Conservation (phyloP, 1,140 invertebrate genomes). For the Tetranychus cinnabarinus region DNA sequence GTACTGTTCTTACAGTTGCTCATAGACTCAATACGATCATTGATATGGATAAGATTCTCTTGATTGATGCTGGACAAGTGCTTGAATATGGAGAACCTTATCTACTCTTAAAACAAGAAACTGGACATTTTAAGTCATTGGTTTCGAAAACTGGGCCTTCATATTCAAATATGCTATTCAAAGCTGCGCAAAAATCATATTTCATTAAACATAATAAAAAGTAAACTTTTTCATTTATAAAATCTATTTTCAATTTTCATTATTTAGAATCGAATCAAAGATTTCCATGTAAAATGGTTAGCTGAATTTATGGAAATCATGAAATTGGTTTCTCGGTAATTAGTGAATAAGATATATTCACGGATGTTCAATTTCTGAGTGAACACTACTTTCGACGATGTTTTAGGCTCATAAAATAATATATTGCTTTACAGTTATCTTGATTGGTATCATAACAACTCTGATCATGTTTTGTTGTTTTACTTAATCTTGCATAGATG, state of each 20-base stretch:
- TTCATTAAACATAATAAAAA: neutral
- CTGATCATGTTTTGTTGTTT: no score
- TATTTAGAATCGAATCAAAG: neutral
- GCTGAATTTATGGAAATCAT: neutral
- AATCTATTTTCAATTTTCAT: neutral
- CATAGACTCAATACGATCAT: conserved; percentile 66
- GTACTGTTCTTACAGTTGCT: conserved; percentile 79
- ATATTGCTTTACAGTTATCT: no score
- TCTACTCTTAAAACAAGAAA: neutral
- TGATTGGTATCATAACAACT: no score
- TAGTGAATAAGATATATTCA: neutral
- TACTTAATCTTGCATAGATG: no score
- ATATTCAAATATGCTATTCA: neutral
- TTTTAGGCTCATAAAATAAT: no score
- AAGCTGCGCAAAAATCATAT: neutral
- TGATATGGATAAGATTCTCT: conserved; percentile 39
- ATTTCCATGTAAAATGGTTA: neutral
- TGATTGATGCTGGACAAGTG: neutral
- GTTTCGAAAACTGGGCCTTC: neutral
- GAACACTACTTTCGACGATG: neutral
- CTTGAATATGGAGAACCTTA: neutral
- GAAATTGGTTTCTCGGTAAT: neutral
- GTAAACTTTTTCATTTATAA: neutral
- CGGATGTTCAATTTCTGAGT: neutral
- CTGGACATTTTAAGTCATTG: neutral